Evolutionary conservation across 2,797 vertebrate species (phyloP), one percentile per base, ranked within the genome.

Genomic region (Poeciliopsis turneri): DNA sequence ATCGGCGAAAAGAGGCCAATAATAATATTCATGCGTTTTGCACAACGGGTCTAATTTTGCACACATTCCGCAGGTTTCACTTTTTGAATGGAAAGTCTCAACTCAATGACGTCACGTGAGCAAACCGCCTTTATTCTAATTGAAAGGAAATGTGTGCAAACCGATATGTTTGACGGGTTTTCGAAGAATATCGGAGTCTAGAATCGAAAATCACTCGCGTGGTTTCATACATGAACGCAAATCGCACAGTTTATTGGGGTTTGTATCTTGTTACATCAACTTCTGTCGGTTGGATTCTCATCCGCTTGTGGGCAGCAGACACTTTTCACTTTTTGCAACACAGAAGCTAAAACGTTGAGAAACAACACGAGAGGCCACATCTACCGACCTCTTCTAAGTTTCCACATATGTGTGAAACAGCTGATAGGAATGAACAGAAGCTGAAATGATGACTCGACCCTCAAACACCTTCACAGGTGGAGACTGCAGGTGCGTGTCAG

Each of bases 391-490:
- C 20, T 36, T 23, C 64, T 68, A 2, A 10, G 33, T 39, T 68
- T 41, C n/a, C 30, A 18, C 30, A 7, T 61, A 9, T 33, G 28
- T 57, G 25, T 33, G 43, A 2, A 11, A 23, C 2, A 5, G 28
- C 6, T 78, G 36, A 74, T 36, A 18, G 59, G 66, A 73, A 82
- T 79, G 79, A 66, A 39, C 10, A 66, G 25, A 45, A 57, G 25
- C 43, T 46, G 28, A 3, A 0, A 4, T 4, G 33, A 36, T 7
- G 6, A 36, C 30, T 18, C 45, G 30, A 59, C 3, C 13, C 25
- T 80, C 77, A 51, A n/a, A 55, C 78, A 71, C 73, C 74, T 80
- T 36, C 8, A 28, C 88, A 91, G 90, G 84, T 90, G 46, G n/a
- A 61, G 53, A 1, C 23, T 69, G 23, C 18, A 49, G 3, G 10